Base-by-base conservation (phyloP, 92 coral and sea anemone genomes). In the Parazoanthus atlanticus region DNA sequence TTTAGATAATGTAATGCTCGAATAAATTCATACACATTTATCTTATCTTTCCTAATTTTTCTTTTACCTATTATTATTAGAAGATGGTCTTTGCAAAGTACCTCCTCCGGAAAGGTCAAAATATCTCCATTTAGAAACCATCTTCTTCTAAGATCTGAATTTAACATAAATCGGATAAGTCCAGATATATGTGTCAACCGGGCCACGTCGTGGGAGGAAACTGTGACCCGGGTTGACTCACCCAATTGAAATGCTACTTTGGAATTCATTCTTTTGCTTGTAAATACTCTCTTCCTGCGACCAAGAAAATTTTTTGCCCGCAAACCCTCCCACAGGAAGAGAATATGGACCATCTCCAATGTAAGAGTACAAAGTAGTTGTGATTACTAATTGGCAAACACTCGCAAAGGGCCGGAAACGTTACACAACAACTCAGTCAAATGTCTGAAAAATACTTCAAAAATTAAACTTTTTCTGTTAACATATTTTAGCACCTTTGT, bases 291-390 rank as follows among this genome's bases (percentile, higher is more conserved):
- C 61, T 77, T 40, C 61, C 81, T 77, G 81, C 36, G 8, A 77
- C 81, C 34, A 77, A 77, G 61, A 46, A 77, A 40, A 41, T 6
- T 3, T 77, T 77, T 38, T 6, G 19, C 81, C 81, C 21, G 52
- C 34, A 77, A 77, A 77, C 81, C 81, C 33, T 77, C 64, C 81
- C 81, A 77, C 81, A 77, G 81, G 33, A 41, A 77, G 33, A 43
- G 58, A 77, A 77, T 74, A 73, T 73, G 77, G 77, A 72, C 77
- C 43, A 74, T 34, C 26, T 74, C 46, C 67, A 32, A 6, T 72
- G 33, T 34, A 72, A 12, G 23, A 0, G 6, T 56, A 1, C 5
- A 56, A 33, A 69, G 0, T 36, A 36, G 25, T 28, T 69, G 74
- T 69, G 74, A 69, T 28, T 28, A 36, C 74, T 26, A 26, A 15